These are phyloP conservation scores for Eretmochelys imbricata DNA, from an alignment of 2,113 vertebrate genomes.

Conservation along the genomic window DNA sequence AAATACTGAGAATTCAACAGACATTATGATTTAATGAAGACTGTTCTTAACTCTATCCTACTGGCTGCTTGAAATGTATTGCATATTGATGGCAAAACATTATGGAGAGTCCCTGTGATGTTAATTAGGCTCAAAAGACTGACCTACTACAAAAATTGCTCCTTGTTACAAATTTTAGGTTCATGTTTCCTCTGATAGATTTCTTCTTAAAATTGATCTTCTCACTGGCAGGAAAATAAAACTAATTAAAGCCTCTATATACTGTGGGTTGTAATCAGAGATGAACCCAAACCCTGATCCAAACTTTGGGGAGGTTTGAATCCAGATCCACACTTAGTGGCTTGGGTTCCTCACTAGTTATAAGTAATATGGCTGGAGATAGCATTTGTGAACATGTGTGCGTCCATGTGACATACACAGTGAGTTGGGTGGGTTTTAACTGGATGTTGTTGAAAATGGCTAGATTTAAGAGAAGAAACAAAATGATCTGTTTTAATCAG, in stretches of 20 bases:
- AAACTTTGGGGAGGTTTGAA: background rate
- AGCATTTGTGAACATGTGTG: background rate
- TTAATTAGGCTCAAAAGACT: constrained; percentile 45
- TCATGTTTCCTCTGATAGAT: background rate
- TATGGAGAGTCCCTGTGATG: background rate
- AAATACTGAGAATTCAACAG: constrained; percentile 7
- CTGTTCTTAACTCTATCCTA: background rate
- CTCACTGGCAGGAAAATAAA: background rate
- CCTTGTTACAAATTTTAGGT: constrained; percentile 10
- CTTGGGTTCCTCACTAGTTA: background rate
- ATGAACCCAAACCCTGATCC: background rate
- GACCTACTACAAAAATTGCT: constrained; percentile 11
- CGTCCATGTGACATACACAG: background rate
- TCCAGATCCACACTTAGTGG: background rate
- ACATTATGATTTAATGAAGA: constrained; percentile 10
- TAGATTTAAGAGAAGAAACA: constrained; percentile 1
- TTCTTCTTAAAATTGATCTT: background rate
- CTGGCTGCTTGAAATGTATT: background rate
- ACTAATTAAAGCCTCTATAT: background rate
- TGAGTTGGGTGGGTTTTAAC: background rate
- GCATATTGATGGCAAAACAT: background rate
- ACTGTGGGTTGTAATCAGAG: background rate
- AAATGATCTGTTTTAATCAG: constrained; percentile 15
- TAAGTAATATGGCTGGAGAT: background rate
- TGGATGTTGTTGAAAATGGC: background rate